Conservation (phyloP, 2,113 vertebrate genomes). For the Ctenodactylus gundi region DNA sequence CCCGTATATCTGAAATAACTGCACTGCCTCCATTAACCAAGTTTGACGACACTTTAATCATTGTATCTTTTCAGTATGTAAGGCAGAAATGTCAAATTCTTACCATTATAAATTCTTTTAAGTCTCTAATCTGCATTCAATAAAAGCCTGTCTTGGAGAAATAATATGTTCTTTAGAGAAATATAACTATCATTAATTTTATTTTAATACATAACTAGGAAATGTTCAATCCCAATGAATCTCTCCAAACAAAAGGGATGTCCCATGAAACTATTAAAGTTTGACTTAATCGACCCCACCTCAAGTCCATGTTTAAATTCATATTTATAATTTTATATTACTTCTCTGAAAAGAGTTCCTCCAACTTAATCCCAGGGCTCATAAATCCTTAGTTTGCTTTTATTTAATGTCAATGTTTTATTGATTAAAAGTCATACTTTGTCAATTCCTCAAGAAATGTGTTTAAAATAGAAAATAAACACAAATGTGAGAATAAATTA, state of each 20-base stretch:
- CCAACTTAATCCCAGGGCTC: neutral
- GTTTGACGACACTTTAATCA: constrained; percentile 78
- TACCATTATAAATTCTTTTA: constrained; percentile 68
- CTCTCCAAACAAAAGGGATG: neutral
- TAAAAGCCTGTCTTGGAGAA: constrained; percentile 23
- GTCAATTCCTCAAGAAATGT: neutral
- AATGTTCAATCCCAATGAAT: neutral
- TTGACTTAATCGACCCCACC: neutral
- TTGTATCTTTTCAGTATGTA: constrained; percentile 80
- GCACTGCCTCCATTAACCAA: constrained; percentile 77
- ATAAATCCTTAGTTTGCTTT: neutral
- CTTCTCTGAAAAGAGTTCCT: neutral
- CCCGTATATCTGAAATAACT: constrained; percentile 81
- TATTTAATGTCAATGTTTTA: neutral
- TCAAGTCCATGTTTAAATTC: neutral
- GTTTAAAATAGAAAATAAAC: constrained; percentile 1
- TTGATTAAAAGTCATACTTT: neutral
- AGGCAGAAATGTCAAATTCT: constrained; percentile 79
- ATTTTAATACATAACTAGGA: constrained; percentile 44
- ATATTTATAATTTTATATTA: neutral
- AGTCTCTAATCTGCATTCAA: constrained; percentile 58
- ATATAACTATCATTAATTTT: constrained; percentile 12
- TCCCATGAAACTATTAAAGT: neutral
- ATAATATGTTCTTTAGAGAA: constrained; percentile 52
- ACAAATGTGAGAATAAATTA: neutral